These are phyloP conservation scores for Morus bassanus DNA, from an alignment of 2,797 vertebrate species.

Conservation along the genomic window DNA sequence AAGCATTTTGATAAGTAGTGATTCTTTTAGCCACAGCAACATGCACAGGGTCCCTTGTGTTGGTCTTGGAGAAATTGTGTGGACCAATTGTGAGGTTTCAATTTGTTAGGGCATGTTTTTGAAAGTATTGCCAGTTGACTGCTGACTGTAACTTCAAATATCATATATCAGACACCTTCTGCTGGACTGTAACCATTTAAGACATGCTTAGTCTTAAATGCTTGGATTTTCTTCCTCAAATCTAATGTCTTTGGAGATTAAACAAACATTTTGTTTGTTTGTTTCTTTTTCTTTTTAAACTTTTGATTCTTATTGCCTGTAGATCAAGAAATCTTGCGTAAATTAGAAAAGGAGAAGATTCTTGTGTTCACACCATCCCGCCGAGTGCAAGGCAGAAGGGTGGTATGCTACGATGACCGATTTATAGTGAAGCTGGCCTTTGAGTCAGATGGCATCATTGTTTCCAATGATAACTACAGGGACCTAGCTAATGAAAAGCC, in stretches of 20 bases:
- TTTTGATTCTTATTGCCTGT: background rate
- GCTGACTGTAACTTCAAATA: background rate
- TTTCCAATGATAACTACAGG: slow-evolving; percentile 98
- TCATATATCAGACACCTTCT: background rate
- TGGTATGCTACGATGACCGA: slow-evolving; percentile 96
- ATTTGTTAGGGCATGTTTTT: background rate
- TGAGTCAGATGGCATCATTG: slow-evolving; percentile 95
- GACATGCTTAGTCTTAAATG: background rate
- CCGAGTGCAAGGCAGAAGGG: slow-evolving; percentile 92
- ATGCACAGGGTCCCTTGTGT: background rate
- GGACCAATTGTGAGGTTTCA: background rate
- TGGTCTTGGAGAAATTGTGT: background rate
- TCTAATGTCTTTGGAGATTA: background rate
- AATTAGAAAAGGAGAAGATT: slow-evolving; percentile 94
- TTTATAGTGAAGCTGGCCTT: slow-evolving; percentile 97
- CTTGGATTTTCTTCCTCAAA: background rate
- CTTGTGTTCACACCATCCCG: slow-evolving; percentile 96
- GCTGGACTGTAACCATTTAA: background rate
- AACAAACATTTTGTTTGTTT: background rate
- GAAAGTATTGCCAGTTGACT: background rate
- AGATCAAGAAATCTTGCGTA: slow-evolving; percentile 95
- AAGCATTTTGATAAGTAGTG: background rate
- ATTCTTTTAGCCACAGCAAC: background rate
- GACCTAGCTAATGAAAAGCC: slow-evolving; percentile 96
- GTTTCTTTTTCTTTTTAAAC: background rate